These are phyloP conservation scores for Cheumatopsyche charites DNA, from an alignment of 1,140 invertebrate species.

Conservation along the genomic window DNA sequence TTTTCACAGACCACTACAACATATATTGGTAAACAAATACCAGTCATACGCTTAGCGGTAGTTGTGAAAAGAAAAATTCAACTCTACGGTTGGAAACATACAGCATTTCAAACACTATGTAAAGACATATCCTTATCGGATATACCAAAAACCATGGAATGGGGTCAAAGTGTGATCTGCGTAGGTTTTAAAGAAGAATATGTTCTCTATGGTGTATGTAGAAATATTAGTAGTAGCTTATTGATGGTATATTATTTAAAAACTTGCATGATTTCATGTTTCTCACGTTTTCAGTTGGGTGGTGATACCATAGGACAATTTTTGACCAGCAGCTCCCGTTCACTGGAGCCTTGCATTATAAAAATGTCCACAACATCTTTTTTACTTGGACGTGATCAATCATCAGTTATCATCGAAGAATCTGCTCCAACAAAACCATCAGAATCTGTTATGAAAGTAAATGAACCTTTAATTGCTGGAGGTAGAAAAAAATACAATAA, in stretches of 20 bases:
- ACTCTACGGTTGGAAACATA: conserved; percentile 89
- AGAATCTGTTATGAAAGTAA: conserved; percentile 71
- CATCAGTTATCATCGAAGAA: conserved; percentile 81
- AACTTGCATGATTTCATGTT: not conserved
- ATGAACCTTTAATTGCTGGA: conserved; percentile 76
- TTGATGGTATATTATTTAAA: conserved; percentile 1
- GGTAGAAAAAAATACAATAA: conserved; percentile 57
- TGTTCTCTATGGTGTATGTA: conserved; percentile 73
- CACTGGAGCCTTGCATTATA: conserved; percentile 79
- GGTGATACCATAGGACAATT: conserved; percentile 82
- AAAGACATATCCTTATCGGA: conserved; percentile 82
- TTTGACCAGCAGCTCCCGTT: conserved; percentile 77
- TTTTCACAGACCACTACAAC: conserved; percentile 52
- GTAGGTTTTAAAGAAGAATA: conserved; percentile 87
- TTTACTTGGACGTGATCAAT: conserved; percentile 81
- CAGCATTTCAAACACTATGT: conserved; percentile 77
- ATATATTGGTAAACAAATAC: conserved; percentile 73
- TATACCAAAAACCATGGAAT: conserved; percentile 82
- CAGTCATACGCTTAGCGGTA: conserved; percentile 83
- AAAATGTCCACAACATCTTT: conserved; percentile 76
- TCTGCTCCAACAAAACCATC: conserved; percentile 64
- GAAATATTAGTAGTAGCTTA: not conserved
- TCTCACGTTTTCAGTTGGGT: conserved; percentile 50
- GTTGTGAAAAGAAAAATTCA: conserved; percentile 87
- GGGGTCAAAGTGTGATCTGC: conserved; percentile 83